Conservation (phyloP, 2,888 invertebrate genomes). For the Agrenia bidenticulata region DNA sequence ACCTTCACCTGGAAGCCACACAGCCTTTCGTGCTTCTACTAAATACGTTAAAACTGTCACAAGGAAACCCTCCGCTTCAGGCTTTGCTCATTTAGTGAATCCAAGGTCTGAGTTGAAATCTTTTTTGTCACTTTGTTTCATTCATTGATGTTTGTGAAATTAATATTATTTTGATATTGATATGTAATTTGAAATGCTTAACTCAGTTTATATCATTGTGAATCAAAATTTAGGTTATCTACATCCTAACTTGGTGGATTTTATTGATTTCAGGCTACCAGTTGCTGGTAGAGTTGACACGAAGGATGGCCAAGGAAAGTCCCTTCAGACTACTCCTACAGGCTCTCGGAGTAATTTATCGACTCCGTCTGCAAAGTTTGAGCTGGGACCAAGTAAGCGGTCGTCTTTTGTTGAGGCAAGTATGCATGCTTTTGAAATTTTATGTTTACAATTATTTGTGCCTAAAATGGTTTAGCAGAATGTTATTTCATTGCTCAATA, state of each 20-base stretch:
- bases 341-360: slow-evolving; percentile 50
- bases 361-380: slow-evolving; percentile 35
- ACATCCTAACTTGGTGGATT: too few species aligned
- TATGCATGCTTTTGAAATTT: not conserved
- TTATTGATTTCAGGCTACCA: slow-evolving; percentile 45
- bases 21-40: not conserved
- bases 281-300: slow-evolving; percentile 47
- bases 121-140: too few species aligned
- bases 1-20: not conserved
- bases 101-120: too few species aligned
- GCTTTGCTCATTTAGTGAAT: too few species aligned
- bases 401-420: slow-evolving; percentile 84
- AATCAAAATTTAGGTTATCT: too few species aligned
- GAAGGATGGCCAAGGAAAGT: slow-evolving; percentile 37
- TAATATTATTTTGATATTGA: not conserved
- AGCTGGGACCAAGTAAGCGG: slow-evolving; percentile 60
- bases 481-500: too few species aligned
- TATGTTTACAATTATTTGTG: slow-evolving; percentile 50
- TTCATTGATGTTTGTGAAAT: not conserved
- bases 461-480: slow-evolving; percentile 22
- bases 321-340: slow-evolving; percentile 51
- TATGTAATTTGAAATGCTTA: too few species aligned
- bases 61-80: too few species aligned
- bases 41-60: not conserved
- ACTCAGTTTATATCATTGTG: too few species aligned